phyloP scores from a whole-genome alignment of 2,113 vertebrate genomes.

The Malurus melanocephalus region DNA sequence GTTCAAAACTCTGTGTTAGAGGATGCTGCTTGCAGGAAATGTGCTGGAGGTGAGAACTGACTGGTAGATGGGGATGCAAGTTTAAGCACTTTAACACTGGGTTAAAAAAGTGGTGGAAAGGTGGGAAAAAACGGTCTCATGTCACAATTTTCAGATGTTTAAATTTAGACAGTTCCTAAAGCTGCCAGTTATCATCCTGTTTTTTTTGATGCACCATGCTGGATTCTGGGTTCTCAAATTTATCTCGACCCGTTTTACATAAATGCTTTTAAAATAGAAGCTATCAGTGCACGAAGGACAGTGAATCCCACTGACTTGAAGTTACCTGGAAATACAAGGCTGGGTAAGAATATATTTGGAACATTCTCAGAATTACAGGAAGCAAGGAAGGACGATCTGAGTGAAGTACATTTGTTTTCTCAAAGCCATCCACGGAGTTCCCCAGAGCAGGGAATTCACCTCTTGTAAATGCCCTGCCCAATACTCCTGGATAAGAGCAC shows the following conservation, averaged over 20 bases:
- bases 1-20: neutral
- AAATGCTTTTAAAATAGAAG: slow-evolving; percentile 5
- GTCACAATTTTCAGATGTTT: neutral
- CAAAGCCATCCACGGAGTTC: neutral
- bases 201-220: neutral
- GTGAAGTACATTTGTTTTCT: neutral
- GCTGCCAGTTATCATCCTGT: neutral
- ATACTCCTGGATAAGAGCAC: neutral
- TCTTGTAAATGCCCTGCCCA: neutral
- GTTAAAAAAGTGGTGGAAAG: no score
- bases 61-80: neutral
- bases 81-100: neutral
- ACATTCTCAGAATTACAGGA: neutral
- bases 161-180: neutral
- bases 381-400: neutral
- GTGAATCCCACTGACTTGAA: neutral
- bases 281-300: slow-evolving; percentile 24
- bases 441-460: neutral
- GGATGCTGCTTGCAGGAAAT: neutral
- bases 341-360: neutral
- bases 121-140: neutral
- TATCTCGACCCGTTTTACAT: neutral
- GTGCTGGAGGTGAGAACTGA: neutral
- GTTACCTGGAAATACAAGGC: neutral
- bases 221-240: neutral